Conservation (phyloP, 2,113 vertebrate species). For the Petrocephalus zakoni region DNA sequence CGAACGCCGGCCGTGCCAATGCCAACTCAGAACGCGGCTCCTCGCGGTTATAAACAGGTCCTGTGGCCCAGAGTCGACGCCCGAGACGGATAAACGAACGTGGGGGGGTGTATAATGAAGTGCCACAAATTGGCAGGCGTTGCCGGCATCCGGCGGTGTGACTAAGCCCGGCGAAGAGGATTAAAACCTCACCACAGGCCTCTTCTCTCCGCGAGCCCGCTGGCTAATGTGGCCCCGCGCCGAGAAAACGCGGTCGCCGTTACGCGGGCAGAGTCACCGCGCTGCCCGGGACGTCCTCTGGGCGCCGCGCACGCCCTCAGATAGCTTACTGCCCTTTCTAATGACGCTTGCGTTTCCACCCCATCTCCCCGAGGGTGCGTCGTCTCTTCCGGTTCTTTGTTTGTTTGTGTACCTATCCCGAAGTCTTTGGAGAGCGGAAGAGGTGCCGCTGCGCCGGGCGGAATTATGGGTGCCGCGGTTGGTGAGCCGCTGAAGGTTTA, state of each 20-base stretch:
- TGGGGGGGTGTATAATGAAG: conserved; percentile 37
- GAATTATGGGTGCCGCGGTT: not conserved
- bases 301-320: not conserved
- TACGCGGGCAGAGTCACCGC: not conserved
- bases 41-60: conserved; percentile 25
- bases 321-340: not conserved
- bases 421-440: not conserved
- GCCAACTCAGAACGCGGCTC: conserved; percentile 24
- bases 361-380: not conserved
- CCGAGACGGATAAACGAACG: conserved; percentile 8
- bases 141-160: conserved; percentile 34
- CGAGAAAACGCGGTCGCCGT: not conserved
- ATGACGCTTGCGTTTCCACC: conserved; percentile 12
- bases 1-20: conserved; percentile 1
- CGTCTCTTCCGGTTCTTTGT: not conserved
- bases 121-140: conserved; percentile 39
- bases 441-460: not conserved
- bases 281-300: not conserved
- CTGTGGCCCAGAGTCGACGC: conserved; percentile 19
- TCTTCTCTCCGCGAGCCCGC: not conserved
- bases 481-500: not conserved
- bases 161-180: conserved; percentile 39
- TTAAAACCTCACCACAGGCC: conserved; percentile 34
- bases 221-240: not conserved
- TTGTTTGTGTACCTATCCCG: not conserved